These are phyloP conservation scores for Porites divaricata DNA, from an alignment of 92 coral and sea anemone species.

Conservation along the genomic window DNA sequence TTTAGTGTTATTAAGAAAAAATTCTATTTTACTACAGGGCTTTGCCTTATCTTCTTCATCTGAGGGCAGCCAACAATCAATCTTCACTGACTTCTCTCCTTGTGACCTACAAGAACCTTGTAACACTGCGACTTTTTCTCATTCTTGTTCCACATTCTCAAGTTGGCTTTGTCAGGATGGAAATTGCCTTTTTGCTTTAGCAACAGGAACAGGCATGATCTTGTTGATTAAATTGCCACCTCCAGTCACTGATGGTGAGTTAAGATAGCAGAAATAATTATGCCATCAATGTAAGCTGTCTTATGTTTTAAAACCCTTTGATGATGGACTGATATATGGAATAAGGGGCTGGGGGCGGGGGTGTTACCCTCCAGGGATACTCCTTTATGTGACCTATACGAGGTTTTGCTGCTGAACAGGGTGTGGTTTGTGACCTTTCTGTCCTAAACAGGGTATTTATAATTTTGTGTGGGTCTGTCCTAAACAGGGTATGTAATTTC, in stretches of 20 bases:
- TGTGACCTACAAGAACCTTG: conserved; percentile 75
- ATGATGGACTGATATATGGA: too few relatives aligned
- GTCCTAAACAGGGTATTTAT: too few relatives aligned
- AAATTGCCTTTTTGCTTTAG: conserved; percentile 85
- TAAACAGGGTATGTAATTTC: too few relatives aligned
- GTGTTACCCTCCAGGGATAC: too few relatives aligned
- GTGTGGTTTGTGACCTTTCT: too few relatives aligned
- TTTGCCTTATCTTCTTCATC: conserved; percentile 73
- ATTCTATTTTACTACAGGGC: conserved; percentile 51
- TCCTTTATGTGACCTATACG: too few relatives aligned
- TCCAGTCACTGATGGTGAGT: conserved; percentile 74
- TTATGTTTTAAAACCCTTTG: background rate
- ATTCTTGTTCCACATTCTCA: conserved; percentile 70
- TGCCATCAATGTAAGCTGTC: background rate
- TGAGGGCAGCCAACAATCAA: conserved; percentile 73
- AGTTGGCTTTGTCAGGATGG: conserved; percentile 99
- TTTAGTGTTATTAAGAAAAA: too few relatives aligned
- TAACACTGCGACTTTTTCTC: conserved; percentile 86
- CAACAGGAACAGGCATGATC: conserved; percentile 76
- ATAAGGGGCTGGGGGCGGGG: too few relatives aligned
- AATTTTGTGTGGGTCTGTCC: too few relatives aligned
- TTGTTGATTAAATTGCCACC: conserved; percentile 87
- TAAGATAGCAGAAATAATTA: too few relatives aligned
- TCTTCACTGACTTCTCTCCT: conserved; percentile 69
- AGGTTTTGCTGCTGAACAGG: too few relatives aligned